phyloP scores from a whole-genome alignment of 2,888 invertebrate species.

The Phyto melanocephala region DNA sequence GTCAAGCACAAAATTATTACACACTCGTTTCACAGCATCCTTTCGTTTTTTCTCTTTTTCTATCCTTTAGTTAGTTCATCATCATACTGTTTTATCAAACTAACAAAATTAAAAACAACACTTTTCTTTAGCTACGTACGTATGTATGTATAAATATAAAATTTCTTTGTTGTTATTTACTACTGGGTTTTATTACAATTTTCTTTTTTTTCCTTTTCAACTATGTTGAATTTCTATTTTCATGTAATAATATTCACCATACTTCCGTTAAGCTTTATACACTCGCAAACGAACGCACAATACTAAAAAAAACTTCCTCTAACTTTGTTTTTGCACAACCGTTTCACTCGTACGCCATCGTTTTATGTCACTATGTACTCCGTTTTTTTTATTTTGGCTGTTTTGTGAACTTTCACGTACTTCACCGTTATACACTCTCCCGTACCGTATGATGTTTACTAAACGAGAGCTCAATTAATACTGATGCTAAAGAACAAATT shows the following conservation, averaged over 20 bases:
- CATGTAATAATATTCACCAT: constrained; percentile 40
- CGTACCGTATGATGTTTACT: constrained; percentile 52
- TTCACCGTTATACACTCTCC: constrained; percentile 31
- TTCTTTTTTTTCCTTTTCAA: not conserved
- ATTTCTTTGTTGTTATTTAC: constrained; percentile 28
- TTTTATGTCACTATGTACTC: constrained; percentile 7
- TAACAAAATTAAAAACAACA: constrained; percentile 45
- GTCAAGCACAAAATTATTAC: not conserved
- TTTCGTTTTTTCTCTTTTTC: constrained; percentile 9
- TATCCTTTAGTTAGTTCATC: constrained; percentile 2
- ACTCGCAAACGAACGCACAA: not conserved
- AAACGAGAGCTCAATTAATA: constrained; percentile 58
- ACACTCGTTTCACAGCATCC: constrained; percentile 19
- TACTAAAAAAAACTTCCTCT: constrained; percentile 10
- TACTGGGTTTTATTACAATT: not conserved
- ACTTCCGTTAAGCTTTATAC: constrained; percentile 42
- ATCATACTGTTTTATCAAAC: constrained; percentile 16
- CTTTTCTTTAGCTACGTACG: not conserved
- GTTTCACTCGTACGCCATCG: constrained; percentile 37
- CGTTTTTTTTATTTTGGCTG: constrained; percentile 20
- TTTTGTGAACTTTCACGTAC: not conserved
- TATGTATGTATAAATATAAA: not conserved
- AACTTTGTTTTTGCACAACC: constrained; percentile 4
- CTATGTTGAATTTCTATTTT: constrained; percentile 39
- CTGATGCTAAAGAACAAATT: constrained; percentile 51